Percentiles rank a stretch among this genome's conserved stretches.
Conservation (phyloP, 2,888 invertebrate species). For the Molanna angustata region DNA sequence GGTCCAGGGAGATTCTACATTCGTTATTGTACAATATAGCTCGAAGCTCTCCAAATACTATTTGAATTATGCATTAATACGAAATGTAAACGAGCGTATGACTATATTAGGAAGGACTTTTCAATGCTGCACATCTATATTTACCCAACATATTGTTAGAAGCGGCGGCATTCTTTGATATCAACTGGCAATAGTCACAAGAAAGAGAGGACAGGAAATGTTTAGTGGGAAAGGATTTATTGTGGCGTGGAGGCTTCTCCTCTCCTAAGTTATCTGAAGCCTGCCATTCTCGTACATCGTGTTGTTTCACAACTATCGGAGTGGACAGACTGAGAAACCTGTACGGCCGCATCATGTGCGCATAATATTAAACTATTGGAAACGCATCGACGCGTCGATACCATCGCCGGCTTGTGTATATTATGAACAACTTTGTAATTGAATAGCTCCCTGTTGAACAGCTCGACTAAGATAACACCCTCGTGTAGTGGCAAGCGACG, state of each 20-base stretch:
- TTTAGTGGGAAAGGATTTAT: conserved; percentile 30
- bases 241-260: conserved; percentile 15
- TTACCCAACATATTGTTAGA: conserved; percentile 31
- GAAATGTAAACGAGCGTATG: conserved; percentile 21
- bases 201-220: conserved; percentile 32
- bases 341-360: background rate
- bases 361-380: conserved; percentile 10
- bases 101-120: conserved; percentile 31
- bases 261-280: background rate
- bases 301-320: background rate
- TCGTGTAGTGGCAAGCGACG: background rate
- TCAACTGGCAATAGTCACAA: conserved; percentile 28
- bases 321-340: no score
- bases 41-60: conserved; percentile 21
- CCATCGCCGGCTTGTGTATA: conserved; percentile 1
- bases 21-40: background rate
- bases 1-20: background rate
- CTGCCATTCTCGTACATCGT: background rate
- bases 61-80: conserved; percentile 28
- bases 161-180: conserved; percentile 28
- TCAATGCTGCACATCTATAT: conserved; percentile 31
- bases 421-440: conserved; percentile 1
- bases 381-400: conserved; percentile 6
- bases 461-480: conserved; percentile 5
- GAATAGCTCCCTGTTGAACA: background rate